Conservation (phyloP, 2,888 invertebrate genomes). For the Exephanes ischioxanthus region DNA sequence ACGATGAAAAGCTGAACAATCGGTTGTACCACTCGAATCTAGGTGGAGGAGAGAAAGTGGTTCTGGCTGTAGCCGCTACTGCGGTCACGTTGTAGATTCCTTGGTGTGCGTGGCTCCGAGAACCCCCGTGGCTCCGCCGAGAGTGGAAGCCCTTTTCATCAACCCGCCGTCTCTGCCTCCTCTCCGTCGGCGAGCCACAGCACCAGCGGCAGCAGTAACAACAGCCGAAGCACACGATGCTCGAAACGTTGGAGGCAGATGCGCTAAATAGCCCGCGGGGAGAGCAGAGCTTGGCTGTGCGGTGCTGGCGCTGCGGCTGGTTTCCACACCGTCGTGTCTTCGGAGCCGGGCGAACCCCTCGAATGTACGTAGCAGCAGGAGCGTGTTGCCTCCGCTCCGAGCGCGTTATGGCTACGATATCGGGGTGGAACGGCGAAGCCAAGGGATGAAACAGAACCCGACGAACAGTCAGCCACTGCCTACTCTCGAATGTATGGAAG, state of each 20-base stretch:
- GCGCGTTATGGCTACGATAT: slow-evolving; percentile 48
- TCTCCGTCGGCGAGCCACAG: slow-evolving; percentile 51
- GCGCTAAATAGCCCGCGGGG: slow-evolving; percentile 82
- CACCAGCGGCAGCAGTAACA: slow-evolving; percentile 23
- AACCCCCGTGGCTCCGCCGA: slow-evolving; percentile 5
- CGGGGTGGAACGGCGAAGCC: slow-evolving; percentile 36
- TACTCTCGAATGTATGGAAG: slow-evolving; percentile 18
- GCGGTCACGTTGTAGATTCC: slow-evolving; percentile 68
- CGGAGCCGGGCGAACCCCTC: slow-evolving; percentile 31
- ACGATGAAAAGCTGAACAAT: slow-evolving; percentile 64
- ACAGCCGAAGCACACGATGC: slow-evolving; percentile 52
- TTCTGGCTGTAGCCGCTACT: slow-evolving; percentile 32
- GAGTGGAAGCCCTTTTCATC: slow-evolving; percentile 60
- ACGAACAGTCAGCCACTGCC: slow-evolving; percentile 23
- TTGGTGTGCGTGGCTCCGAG: slow-evolving; percentile 20
- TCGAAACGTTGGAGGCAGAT: slow-evolving; percentile 78
- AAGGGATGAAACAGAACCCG: slow-evolving; percentile 23
- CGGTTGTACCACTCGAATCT: slow-evolving; percentile 52
- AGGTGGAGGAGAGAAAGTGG: slow-evolving; percentile 47
- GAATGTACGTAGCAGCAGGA: slow-evolving; percentile 33
- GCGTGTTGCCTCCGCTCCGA: slow-evolving; percentile 18
- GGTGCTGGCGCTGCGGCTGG: slow-evolving; percentile 11
- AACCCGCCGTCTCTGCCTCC: slow-evolving; percentile 51
- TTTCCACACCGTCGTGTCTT: slow-evolving; percentile 58
- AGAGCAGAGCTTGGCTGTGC: slow-evolving; percentile 74